Percentiles rank a stretch among this genome's conserved stretches.
Conservation (phyloP, 1,140 invertebrate species). For the Polypedilum vanderplanki region DNA sequence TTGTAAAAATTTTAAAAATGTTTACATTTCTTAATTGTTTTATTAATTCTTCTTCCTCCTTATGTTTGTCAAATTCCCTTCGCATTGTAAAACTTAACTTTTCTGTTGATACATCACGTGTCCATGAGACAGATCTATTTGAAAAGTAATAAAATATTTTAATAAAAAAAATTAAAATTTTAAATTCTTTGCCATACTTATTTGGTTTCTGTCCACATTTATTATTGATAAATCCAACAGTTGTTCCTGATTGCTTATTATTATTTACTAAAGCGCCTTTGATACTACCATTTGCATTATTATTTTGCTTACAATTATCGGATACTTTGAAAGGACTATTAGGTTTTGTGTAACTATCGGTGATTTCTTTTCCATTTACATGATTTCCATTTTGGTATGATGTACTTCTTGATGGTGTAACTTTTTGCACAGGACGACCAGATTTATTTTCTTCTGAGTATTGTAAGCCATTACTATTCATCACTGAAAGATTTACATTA, state of each 20-base stretch:
- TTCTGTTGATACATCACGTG: conserved; percentile 58
- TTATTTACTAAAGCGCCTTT: not conserved
- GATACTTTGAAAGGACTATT: conserved; percentile 33
- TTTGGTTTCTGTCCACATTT: conserved; percentile 41
- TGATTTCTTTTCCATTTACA: conserved; percentile 33
- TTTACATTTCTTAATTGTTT: conserved; percentile 75
- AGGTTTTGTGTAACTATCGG: conserved; percentile 35
- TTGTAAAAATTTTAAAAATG: too few relatives aligned
- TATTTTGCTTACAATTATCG: conserved; percentile 36
- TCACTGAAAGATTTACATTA: conserved; percentile 29
- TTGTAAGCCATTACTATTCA: not conserved
- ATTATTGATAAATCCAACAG: conserved; percentile 30
- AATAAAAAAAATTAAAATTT: not conserved
- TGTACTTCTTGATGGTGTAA: conserved; percentile 49
- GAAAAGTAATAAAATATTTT: not conserved
- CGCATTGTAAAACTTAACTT: conserved; percentile 88
- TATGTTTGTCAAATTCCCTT: conserved; percentile 79
- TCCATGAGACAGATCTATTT: conserved; percentile 55
- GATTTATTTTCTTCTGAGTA: not conserved
- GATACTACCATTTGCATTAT: not conserved
- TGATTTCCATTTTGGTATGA: conserved; percentile 41
- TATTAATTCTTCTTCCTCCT: conserved; percentile 80
- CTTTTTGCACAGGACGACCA: conserved; percentile 51
- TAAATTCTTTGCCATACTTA: conserved; percentile 33
- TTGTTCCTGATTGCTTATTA: conserved; percentile 41